These are phyloP conservation scores for Orchestia grillus DNA, from an alignment of 1,140 invertebrate genomes.

Conservation along the genomic window DNA sequence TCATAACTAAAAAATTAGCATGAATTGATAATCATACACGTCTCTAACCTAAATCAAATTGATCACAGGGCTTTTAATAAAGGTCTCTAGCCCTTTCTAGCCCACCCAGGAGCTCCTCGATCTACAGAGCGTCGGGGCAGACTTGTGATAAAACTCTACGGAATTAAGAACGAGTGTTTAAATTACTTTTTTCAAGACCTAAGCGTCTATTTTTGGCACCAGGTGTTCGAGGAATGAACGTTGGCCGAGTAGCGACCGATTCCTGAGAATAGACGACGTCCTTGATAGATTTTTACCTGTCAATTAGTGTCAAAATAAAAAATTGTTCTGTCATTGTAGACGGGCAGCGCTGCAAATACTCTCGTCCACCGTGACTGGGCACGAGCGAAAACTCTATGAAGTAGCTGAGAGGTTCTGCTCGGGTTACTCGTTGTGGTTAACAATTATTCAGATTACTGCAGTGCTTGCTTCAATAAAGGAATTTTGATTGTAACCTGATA, in stretches of 20 bases:
- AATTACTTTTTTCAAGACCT: background rate
- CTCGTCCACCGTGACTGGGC: background rate
- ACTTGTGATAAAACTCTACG: background rate
- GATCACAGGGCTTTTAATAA: no score
- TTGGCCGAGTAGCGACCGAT: background rate
- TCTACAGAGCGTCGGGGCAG: no score
- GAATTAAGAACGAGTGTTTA: background rate
- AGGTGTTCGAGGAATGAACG: background rate
- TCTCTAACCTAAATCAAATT: no score
- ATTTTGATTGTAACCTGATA: no score
- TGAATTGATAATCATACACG: no score
- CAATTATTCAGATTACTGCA: background rate
- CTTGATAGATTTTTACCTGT: slow-evolving; percentile 16
- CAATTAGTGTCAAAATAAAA: background rate
- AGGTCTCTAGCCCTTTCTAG: background rate
- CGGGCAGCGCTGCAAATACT: background rate
- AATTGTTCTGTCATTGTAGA: background rate
- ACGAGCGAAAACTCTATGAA: background rate
- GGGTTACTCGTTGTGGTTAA: background rate
- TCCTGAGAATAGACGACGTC: slow-evolving; percentile 22
- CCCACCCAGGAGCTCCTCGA: background rate
- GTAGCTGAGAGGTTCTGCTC: background rate
- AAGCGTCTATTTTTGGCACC: background rate
- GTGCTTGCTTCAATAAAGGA: no score
- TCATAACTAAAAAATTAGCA: no score